Evolutionary conservation across 2,888 invertebrate genomes (phyloP).

Genomic region (Andrena minutula): DNA sequence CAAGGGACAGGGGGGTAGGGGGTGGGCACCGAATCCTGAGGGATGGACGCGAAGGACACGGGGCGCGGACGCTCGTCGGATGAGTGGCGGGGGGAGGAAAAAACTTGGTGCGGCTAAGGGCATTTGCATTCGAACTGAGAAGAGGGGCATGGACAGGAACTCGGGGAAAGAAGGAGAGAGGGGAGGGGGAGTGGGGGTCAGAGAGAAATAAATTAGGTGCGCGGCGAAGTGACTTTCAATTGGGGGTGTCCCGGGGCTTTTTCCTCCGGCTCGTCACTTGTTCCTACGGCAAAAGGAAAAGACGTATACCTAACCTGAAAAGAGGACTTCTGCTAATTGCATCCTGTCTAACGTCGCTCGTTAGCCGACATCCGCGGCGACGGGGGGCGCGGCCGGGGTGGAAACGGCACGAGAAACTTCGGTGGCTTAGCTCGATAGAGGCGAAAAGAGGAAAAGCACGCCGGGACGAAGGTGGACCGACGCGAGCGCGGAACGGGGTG

Average conservation of each 20-base stretch:
- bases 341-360: constrained; percentile 78
- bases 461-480: constrained; percentile 30
- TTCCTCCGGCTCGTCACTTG: constrained; percentile 51
- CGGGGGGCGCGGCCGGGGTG: constrained; percentile 5
- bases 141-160: constrained; percentile 21
- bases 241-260: constrained; percentile 64
- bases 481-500: constrained; percentile 32
- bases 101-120: constrained; percentile 48
- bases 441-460: constrained; percentile 41
- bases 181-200: neutral
- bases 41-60: constrained; percentile 31
- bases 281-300: constrained; percentile 61
- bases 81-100: constrained; percentile 31
- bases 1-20: neutral
- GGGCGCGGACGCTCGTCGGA: constrained; percentile 1
- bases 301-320: constrained; percentile 68
- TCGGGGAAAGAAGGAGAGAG: too few species aligned
- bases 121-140: constrained; percentile 68
- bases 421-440: constrained; percentile 52
- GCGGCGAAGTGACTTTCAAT: constrained; percentile 75
- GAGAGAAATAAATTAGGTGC: constrained; percentile 73
- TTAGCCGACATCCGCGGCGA: constrained; percentile 65
- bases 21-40: constrained; percentile 23
- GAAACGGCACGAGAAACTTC: constrained; percentile 61
- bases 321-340: constrained; percentile 76